Conservation (phyloP, 2,888 invertebrate genomes). For the Seira ritae region DNA sequence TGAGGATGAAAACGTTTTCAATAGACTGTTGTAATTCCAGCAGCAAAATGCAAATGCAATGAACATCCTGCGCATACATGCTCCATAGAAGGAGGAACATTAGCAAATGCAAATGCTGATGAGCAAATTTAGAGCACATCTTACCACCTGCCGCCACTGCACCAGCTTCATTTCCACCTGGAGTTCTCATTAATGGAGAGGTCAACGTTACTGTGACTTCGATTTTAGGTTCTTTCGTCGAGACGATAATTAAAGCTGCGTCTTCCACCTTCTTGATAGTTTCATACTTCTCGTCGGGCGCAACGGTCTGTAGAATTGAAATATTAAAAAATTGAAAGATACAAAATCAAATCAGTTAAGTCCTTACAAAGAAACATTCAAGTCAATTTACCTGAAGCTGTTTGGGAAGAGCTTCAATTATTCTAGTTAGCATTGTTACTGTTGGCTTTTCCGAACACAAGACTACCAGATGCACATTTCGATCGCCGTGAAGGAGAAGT, state of each 20-base stretch:
- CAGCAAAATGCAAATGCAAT: too few relatives aligned
- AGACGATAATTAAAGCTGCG: constrained; percentile 89
- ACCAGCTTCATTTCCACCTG: constrained; percentile 74
- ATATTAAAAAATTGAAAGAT: not conserved
- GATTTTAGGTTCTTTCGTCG: constrained; percentile 81
- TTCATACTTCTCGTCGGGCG: constrained; percentile 86
- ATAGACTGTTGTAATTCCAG: too few relatives aligned
- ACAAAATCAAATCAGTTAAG: constrained; percentile 14
- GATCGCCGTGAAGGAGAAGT: constrained; percentile 91
- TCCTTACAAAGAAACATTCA: too few relatives aligned
- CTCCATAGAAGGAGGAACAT: too few relatives aligned
- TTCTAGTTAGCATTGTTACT: constrained; percentile 87
- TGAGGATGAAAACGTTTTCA: too few relatives aligned
- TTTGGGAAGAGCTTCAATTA: constrained; percentile 88
- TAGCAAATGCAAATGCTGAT: constrained; percentile 30
- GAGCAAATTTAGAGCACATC: constrained; percentile 39
- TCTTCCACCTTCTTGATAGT: constrained; percentile 90
- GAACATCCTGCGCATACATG: too few relatives aligned
- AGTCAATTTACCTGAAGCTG: constrained; percentile 83
- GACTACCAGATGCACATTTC: constrained; percentile 93
- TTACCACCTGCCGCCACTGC: constrained; percentile 73
- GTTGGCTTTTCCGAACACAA: constrained; percentile 97
- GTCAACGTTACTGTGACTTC: constrained; percentile 92
- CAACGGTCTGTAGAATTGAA: constrained; percentile 76
- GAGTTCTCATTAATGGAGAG: constrained; percentile 94